Conservation (phyloP, 2,113 vertebrate species). For the Macquaria australasica region DNA sequence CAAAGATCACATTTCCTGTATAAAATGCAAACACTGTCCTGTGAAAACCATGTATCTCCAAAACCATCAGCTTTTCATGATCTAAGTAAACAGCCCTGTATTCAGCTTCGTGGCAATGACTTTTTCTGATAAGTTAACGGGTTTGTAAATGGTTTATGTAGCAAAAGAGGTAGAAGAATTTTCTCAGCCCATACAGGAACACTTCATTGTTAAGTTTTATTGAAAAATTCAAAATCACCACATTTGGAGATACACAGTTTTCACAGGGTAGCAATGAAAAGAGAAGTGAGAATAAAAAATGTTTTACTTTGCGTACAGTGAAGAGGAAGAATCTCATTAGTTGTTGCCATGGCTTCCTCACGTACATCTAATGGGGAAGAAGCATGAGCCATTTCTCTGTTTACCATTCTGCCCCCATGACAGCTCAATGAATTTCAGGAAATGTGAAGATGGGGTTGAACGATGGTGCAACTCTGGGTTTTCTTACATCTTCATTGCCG, state of each 20-base stretch:
- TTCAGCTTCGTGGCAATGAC: neutral
- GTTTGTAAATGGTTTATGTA: neutral
- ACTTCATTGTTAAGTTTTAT: neutral
- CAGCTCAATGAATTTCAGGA: neutral
- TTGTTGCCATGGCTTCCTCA: constrained; percentile 13
- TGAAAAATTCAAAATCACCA: neutral
- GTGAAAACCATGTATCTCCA: neutral
- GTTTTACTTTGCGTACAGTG: neutral
- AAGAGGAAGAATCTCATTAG: neutral
- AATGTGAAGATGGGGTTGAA: neutral
- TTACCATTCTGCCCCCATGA: neutral
- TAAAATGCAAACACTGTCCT: neutral
- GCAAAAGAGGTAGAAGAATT: neutral
- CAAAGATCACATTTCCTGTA: neutral
- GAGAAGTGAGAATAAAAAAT: neutral
- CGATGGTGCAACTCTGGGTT: neutral
- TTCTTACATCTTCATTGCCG: constrained; percentile 8
- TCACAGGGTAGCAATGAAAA: neutral
- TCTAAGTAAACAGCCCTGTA: neutral
- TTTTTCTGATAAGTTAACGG: too few relatives aligned
- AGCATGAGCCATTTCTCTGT: neutral
- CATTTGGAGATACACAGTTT: neutral
- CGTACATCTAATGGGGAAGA: neutral
- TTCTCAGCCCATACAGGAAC: neutral
- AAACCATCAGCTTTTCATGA: neutral